Conservation (phyloP, 2,888 invertebrate genomes). For the Amphipyra berbera region DNA sequence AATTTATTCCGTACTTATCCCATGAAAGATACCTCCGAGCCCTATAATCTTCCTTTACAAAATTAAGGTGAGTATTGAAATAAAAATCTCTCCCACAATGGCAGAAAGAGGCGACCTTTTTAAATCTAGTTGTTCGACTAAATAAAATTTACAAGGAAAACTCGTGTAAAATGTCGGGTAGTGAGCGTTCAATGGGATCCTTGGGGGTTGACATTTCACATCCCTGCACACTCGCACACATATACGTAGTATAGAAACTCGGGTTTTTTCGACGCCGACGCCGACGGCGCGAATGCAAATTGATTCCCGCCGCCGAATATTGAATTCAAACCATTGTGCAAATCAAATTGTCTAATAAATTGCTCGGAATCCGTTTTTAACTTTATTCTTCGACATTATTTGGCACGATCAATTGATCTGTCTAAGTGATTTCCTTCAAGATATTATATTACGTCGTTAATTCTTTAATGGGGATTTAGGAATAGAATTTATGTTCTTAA, state of each 20-base stretch:
- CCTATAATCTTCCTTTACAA: conserved; percentile 1
- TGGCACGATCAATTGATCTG: conserved; percentile 34
- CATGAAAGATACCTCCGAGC: background rate
- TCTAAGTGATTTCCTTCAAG: conserved; percentile 30
- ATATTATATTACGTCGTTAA: conserved; percentile 23
- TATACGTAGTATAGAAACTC: conserved; percentile 5
- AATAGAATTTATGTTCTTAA: background rate
- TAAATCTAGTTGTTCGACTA: conserved; percentile 41
- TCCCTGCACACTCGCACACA: conserved; percentile 19
- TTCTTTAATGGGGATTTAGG: background rate
- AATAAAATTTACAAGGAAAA: conserved; percentile 46
- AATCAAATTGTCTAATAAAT: conserved; percentile 61
- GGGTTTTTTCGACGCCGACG: conserved; percentile 17
- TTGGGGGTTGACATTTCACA: conserved; percentile 32
- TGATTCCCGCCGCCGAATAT: conserved; percentile 55
- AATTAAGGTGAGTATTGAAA: conserved; percentile 19
- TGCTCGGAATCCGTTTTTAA: conserved; percentile 57
- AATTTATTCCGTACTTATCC: background rate
- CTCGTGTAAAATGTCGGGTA: conserved; percentile 19
- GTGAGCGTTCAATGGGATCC: conserved; percentile 17
- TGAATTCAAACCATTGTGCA: conserved; percentile 58
- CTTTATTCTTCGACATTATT: conserved; percentile 49
- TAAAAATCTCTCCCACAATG: conserved; percentile 21
- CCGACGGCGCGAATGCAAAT: conserved; percentile 60
- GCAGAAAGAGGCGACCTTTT: conserved; percentile 25